Base-by-base conservation (phyloP, 2,888 invertebrate species). In the Tetheella fluctuosa region DNA sequence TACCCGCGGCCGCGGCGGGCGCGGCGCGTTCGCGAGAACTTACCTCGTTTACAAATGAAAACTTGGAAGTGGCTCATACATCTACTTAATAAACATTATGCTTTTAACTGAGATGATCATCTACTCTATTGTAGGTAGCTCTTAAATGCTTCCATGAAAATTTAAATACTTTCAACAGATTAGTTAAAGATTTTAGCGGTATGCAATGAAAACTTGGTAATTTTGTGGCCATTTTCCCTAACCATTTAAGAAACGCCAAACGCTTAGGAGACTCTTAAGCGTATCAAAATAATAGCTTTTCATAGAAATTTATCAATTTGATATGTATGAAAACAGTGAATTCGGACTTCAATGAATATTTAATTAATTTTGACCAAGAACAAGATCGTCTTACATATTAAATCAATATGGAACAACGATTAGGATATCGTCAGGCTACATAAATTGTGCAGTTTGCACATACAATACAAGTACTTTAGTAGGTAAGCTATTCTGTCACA, bases 31-130 rank as follows among this genome's bases (percentile, higher is more conserved):
- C 60, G 57, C 28, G 48, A 68, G 60, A 71, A 70, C 74, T 68
- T 70, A 64, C 60, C 64, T 73, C 68, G 59, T 68, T 60, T 69
- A 71, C 64, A 71, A 71, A 72, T 70, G 70, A 70, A 67, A 72
- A 72, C 70, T 77, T 74, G 58, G 34, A 73, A 67, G 67, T 68
- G 70, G 69, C 67, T 67, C 64, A 68, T 64, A 61, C 59, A 65
- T 65, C 62, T 65, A 65, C 66, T 65, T 69, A 64, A 62, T 61
- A 68, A 63, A 72, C 48, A 20, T 39, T 3, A n/a, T 17, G 54
- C 53, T 57, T 59, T 57, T 30, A 53, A 53, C 55, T 59, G 52
- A 53, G 58, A 62, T 62, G 60, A 69, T 64, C 20, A 63, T 13
- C 52, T 34, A 52, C 53, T 37, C n/a, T 10, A 10, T 10, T n/a